Percentiles rank a stretch among this genome's conserved stretches.
phyloP scores from a whole-genome alignment of 2,113 vertebrate genomes.

The human (Homo sapiens) region DNA sequence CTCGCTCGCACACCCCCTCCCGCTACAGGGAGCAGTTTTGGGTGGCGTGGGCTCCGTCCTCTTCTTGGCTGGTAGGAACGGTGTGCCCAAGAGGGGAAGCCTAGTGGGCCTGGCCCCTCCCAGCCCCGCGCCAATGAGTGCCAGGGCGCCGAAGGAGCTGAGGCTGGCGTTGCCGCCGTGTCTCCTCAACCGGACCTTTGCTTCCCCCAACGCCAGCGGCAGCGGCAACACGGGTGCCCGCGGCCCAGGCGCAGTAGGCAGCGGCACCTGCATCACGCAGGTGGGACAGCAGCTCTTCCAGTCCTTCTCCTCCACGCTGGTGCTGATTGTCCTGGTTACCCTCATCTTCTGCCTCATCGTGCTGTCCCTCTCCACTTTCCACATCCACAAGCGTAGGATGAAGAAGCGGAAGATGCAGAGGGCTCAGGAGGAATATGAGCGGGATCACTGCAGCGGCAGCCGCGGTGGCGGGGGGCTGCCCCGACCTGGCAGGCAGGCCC shows the following conservation, averaged over 20 bases:
- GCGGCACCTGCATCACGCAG: conserved; percentile 90
- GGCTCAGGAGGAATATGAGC: conserved; percentile 97
- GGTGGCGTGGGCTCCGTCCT: conserved; percentile 55
- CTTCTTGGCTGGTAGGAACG: conserved; percentile 39
- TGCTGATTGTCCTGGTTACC: conserved; percentile 94
- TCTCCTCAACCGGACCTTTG: conserved; percentile 88
- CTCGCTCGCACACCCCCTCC: conserved; percentile 20
- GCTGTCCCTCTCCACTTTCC: conserved; percentile 96
- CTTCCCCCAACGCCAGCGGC: conserved; percentile 82
- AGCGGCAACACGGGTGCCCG: conserved; percentile 45
- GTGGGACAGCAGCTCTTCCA: conserved; percentile 92
- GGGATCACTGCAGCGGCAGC: conserved; percentile 91
- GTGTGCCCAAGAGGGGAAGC: conserved; percentile 71
- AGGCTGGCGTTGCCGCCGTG: conserved; percentile 90
- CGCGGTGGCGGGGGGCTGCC: conserved; percentile 58
- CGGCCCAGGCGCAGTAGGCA: conserved; percentile 56
- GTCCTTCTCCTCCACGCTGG: conserved; percentile 95
- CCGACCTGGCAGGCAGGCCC: conserved; percentile 63
- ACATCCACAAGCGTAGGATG: conserved; percentile 97
- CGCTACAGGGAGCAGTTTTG: conserved; percentile 46
- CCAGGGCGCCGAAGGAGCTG: conserved; percentile 89
- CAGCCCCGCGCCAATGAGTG: conserved; percentile 90
- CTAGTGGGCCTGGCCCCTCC: conserved; percentile 73
- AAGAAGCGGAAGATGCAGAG: conserved; percentile 96
- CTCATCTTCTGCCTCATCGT: conserved; percentile 94